phyloP scores from a whole-genome alignment of 1,140 invertebrate species.

The Drosophila yakuba region DNA sequence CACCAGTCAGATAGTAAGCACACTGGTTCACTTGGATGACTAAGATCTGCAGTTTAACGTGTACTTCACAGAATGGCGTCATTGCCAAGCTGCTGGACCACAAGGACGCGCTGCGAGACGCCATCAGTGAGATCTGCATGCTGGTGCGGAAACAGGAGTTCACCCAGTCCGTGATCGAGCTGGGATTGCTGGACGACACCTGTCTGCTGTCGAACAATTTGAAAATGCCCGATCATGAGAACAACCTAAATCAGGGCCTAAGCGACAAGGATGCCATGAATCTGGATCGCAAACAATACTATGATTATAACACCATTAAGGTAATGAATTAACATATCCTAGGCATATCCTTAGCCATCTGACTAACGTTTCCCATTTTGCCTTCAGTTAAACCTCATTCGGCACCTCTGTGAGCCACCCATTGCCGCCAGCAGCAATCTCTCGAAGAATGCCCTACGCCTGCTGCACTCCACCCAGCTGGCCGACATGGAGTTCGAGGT shows the following conservation, averaged over 20 bases:
- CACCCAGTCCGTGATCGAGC: conserved; percentile 86
- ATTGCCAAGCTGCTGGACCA: conserved; percentile 86
- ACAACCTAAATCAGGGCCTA: conserved; percentile 49
- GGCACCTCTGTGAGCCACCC: conserved; percentile 88
- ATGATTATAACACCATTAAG: conserved; percentile 79
- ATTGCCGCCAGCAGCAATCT: conserved; percentile 86
- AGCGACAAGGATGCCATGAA: conserved; percentile 30
- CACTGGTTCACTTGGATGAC: not conserved
- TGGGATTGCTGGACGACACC: conserved; percentile 85
- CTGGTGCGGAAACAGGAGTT: conserved; percentile 88
- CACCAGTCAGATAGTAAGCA: conserved; percentile 88
- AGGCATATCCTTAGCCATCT: too few relatives aligned
- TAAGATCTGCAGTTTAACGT: not conserved
- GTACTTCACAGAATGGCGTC: conserved; percentile 85
- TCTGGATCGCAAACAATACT: conserved; percentile 48
- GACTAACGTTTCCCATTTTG: not conserved
- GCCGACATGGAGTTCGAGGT: conserved; percentile 90
- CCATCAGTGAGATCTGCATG: conserved; percentile 85
- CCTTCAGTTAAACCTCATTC: conserved; percentile 87
- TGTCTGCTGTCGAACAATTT: conserved; percentile 53
- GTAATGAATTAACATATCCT: conserved; percentile 2
- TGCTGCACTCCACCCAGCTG: conserved; percentile 85
- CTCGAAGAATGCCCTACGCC: conserved; percentile 86
- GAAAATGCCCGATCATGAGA: conserved; percentile 64
- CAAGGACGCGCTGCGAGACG: conserved; percentile 83